These are phyloP conservation scores for Megalurothrips usitatus DNA, from an alignment of 2,888 invertebrate species.

Conservation along the genomic window DNA sequence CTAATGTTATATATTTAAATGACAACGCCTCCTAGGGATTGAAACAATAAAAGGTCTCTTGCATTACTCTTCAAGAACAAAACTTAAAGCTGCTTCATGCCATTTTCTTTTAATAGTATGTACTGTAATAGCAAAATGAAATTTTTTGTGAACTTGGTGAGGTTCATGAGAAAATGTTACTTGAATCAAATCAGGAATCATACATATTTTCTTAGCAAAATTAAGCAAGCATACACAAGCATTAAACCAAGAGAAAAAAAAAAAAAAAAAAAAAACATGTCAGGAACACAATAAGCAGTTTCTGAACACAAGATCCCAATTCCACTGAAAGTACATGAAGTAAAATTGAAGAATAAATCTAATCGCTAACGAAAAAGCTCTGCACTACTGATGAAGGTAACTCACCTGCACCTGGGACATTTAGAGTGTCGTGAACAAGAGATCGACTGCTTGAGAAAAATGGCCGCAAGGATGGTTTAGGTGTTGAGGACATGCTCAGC, in stretches of 20 bases:
- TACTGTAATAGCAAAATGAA: too few species aligned
- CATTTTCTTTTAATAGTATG: background rate
- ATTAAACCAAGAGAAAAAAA: conserved; percentile 26
- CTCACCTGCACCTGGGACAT: conserved; percentile 39
- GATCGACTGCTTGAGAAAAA: conserved; percentile 91
- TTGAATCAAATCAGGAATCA: too few species aligned
- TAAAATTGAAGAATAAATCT: conserved; percentile 2
- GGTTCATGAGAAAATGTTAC: too few species aligned
- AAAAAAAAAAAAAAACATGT: conserved; percentile 25
- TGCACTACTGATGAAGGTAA: background rate
- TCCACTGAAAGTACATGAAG: conserved; percentile 13
- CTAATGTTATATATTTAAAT: too few species aligned
- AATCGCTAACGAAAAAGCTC: background rate
- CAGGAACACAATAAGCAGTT: conserved; percentile 1
- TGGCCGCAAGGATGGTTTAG: conserved; percentile 90
- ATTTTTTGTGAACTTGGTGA: too few species aligned
- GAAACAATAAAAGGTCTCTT: too few species aligned
- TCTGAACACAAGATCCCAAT: conserved; percentile 7
- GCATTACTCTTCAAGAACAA: background rate
- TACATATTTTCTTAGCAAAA: background rate
- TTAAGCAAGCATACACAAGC: conserved; percentile 13
- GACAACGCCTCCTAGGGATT: too few species aligned
- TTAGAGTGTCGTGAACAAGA: conserved; percentile 55
- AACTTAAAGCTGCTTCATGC: background rate
- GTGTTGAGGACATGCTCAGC: conserved; percentile 93